phyloP scores from a whole-genome alignment of 2,888 invertebrate species.

The Aquatica leii region DNA sequence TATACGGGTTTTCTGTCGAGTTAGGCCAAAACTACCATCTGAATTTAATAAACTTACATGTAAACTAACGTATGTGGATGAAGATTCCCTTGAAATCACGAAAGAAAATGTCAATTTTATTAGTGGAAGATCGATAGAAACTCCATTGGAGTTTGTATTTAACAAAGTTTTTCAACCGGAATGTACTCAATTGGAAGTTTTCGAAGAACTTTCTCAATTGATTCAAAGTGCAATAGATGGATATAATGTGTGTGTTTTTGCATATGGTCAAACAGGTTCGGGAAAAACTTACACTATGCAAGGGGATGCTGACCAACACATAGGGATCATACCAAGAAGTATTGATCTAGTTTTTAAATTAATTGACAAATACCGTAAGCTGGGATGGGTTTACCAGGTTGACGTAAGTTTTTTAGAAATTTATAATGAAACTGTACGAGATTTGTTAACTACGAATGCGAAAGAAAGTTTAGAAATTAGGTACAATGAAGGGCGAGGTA shows the following conservation, averaged over 20 bases:
- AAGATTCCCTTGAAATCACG: slow-evolving; percentile 68
- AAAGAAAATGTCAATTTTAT: slow-evolving; percentile 51
- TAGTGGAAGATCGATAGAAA: slow-evolving; percentile 60
- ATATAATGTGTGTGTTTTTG: slow-evolving; percentile 90
- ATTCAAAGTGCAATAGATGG: slow-evolving; percentile 90
- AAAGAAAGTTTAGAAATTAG: slow-evolving; percentile 66
- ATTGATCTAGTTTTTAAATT: slow-evolving; percentile 79
- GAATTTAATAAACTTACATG: slow-evolving; percentile 67
- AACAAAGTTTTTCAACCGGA: slow-evolving; percentile 84
- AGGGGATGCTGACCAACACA: slow-evolving; percentile 41
- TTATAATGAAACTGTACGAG: slow-evolving; percentile 73
- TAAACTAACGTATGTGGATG: slow-evolving; percentile 67
- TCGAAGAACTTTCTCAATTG: slow-evolving; percentile 83
- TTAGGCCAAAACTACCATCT: slow-evolving; percentile 72
- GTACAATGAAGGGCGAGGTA: slow-evolving; percentile 63
- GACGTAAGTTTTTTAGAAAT: slow-evolving; percentile 74
- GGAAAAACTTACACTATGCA: slow-evolving; percentile 94
- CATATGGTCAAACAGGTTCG: no score
- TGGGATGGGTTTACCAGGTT: slow-evolving; percentile 78
- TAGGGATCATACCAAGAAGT: slow-evolving; percentile 86
- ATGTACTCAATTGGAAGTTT: slow-evolving; percentile 78
- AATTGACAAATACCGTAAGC: slow-evolving; percentile 72
- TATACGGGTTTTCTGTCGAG: slow-evolving; percentile 81
- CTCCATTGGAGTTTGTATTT: slow-evolving; percentile 75
- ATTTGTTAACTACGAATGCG: slow-evolving; percentile 61